A percentile compares a stretch with the other conserved stretches of the same genome.
These are phyloP conservation scores for Lonchura striata DNA, from an alignment of 2,113 vertebrate genomes.

Conservation along the genomic window DNA sequence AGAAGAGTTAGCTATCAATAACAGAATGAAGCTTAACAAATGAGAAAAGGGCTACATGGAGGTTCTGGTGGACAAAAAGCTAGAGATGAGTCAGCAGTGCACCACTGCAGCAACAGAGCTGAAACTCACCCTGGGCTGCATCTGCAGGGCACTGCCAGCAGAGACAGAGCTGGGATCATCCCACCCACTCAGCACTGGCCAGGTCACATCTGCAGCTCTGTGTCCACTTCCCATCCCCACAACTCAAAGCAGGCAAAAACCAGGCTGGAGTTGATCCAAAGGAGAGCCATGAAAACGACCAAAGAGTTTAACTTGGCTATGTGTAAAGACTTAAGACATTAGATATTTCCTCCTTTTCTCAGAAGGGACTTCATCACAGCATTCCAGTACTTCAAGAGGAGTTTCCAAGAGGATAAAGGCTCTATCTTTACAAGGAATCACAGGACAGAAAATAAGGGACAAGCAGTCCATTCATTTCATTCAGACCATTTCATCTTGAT, in stretches of 20 bases:
- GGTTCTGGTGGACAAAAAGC: not conserved
- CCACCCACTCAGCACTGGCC: not conserved
- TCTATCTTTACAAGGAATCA: not conserved
- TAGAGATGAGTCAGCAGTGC: not conserved
- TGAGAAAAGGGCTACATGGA: not conserved
- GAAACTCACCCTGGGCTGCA: accelerated
- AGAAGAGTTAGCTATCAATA: not conserved
- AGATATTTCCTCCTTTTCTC: not conserved
- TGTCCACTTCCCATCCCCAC: not conserved
- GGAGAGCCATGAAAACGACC: not conserved
- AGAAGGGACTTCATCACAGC: accelerated
- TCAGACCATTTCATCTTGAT: not conserved
- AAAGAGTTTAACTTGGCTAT: not conserved
- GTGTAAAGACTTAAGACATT: not conserved
- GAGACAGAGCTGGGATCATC: not conserved
- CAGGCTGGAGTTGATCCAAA: not conserved
- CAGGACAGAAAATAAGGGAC: not conserved
- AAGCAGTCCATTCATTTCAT: too few relatives aligned
- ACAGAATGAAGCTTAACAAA: accelerated
- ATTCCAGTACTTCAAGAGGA: not conserved
- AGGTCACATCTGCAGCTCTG: not conserved
- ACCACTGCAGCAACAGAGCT: not conserved
- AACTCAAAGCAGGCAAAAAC: not conserved
- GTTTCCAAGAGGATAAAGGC: not conserved
- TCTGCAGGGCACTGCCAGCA: accelerated